These are phyloP conservation scores for Agelas oroides DNA, from an alignment of 37 sponge, comb jelly and placozoan species.

Conservation along the genomic window DNA sequence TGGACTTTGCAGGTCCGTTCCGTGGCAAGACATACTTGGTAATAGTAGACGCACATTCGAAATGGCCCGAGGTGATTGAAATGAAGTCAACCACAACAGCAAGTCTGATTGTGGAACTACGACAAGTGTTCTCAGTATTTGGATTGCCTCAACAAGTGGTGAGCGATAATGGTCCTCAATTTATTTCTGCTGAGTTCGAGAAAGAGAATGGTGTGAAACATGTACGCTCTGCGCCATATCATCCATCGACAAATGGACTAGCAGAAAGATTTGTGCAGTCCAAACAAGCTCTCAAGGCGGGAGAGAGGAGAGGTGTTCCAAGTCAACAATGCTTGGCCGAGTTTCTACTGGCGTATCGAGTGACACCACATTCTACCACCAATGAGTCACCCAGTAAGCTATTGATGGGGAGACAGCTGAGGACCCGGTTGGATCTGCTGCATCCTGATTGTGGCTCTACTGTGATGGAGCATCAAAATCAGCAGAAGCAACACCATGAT, in stretches of 20 bases:
- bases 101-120: constrained; percentile 44
- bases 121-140: constrained; percentile 30
- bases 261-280: constrained; percentile 63
- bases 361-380: constrained; percentile 26
- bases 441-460: neutral
- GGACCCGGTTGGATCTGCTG: constrained; percentile 29
- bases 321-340: neutral
- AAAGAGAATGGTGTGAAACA: constrained; percentile 47
- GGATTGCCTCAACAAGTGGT: constrained; percentile 56
- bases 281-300: constrained; percentile 24
- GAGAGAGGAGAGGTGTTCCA: neutral
- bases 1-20: constrained; percentile 31
- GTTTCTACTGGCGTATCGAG: constrained; percentile 32
- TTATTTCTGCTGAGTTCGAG: constrained; percentile 40
- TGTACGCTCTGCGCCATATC: constrained; percentile 46
- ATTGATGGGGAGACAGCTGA: constrained; percentile 7
- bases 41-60: constrained; percentile 44
- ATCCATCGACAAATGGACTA: constrained; percentile 47
- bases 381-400: neutral
- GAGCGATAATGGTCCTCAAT: constrained; percentile 69
- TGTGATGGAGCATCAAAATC: constrained; percentile 8
- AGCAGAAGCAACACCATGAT: constrained; percentile 33
- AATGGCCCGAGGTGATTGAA: constrained; percentile 58
- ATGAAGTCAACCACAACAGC: constrained; percentile 40
- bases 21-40: constrained; percentile 18